Percentiles rank a stretch among this genome's conserved stretches.
phyloP scores from a whole-genome alignment of 2,797 vertebrate species.

The Microctenopoma stevenorrisi region DNA sequence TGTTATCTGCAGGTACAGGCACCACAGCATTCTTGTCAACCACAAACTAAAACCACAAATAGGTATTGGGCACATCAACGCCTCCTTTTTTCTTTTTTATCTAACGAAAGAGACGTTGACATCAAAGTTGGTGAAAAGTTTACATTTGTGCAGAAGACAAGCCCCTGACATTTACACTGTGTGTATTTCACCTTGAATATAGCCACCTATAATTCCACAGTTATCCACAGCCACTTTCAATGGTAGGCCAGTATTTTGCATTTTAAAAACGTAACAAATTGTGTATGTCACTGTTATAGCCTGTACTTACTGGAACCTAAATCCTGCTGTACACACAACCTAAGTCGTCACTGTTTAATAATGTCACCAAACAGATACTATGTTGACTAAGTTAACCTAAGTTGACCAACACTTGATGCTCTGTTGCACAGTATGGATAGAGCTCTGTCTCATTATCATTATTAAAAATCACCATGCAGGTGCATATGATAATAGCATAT shows the following conservation, averaged over 20 bases:
- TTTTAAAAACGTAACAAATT: too few relatives aligned
- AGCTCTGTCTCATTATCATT: background rate
- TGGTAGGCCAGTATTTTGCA: too few relatives aligned
- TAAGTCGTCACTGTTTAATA: too few relatives aligned
- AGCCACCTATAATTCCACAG: too few relatives aligned
- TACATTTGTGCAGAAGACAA: slow-evolving; percentile 74
- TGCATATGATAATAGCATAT: slow-evolving; percentile 17
- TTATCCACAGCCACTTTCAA: too few relatives aligned
- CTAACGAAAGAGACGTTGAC: slow-evolving; percentile 55
- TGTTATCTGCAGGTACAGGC: slow-evolving; percentile 58
- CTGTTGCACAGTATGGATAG: background rate
- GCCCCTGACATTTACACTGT: background rate
- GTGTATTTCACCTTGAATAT: background rate
- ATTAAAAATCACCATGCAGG: background rate
- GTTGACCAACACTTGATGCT: background rate
- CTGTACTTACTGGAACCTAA: too few relatives aligned
- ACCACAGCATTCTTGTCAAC: slow-evolving; percentile 66
- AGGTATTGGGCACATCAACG: slow-evolving; percentile 54
- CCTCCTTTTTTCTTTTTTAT: slow-evolving; percentile 61
- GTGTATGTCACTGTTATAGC: too few relatives aligned
- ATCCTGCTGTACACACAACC: too few relatives aligned
- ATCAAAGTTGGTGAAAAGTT: slow-evolving; percentile 75
- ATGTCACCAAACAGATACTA: too few relatives aligned
- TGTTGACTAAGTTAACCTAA: too few relatives aligned
- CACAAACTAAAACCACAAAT: slow-evolving; percentile 64